Base-by-base conservation (phyloP, 2,888 invertebrate species). In the Aleiodes leptofemur region DNA sequence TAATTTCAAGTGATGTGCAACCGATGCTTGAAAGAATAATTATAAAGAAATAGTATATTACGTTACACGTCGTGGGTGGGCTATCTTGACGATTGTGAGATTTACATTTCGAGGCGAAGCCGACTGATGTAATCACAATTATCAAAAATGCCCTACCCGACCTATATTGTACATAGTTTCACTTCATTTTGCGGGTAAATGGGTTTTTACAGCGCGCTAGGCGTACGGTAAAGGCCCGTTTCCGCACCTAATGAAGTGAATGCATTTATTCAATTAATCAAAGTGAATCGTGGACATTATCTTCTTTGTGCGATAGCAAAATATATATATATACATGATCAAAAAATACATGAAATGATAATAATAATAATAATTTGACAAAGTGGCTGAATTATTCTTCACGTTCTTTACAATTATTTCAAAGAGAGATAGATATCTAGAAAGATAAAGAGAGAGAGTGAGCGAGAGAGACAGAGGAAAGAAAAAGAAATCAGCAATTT, bases 291-390 rank as follows among this genome's bases (percentile, higher is more conserved):
- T 70, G 70, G 64, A 43, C 64, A 72, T 43, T 64, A 64, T 73
- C 14, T 38, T 74, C 23, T 68, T 68, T 74, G 56, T 71, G 64
- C 64, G 64, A 74, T 61, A 57, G 71, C 59, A 75, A 71, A 75
- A 75, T 74, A 71, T 71, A 59, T 56, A 56, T 43, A 48, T 64
- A 70, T 55, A 75, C 16, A 53, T 48, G 55, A 69, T 56, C 56
- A 56, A 66, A 57, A 48, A 55, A 66, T 75, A 43, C 61, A 70
- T 48, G 55, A 53, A 55, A 64, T 64, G 55, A 55, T 70, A 66
- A 55, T 69, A 70, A 70, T 69, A 64, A 70, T 56, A 74, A 70
- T 53, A 9, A 69, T 70, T 64, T 53, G 55, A 70, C 29, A 61
- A 74, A 70, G 61, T 59, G 55, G 55, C 64, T 55, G 64, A 72